These are phyloP conservation scores for Scrobipalpa atriplicella DNA, from an alignment of 2,888 invertebrate species.

Conservation along the genomic window DNA sequence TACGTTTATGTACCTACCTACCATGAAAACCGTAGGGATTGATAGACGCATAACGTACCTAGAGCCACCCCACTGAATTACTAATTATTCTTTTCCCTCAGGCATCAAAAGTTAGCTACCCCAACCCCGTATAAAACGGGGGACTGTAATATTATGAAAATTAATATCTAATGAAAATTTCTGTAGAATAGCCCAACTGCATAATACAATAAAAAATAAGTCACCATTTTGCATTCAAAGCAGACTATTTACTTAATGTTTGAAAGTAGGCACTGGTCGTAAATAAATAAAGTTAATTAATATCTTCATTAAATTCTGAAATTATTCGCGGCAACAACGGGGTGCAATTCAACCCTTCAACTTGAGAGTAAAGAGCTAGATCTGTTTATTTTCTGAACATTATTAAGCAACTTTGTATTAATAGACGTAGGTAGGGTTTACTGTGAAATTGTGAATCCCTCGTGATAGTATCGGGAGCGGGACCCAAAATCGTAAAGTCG, in stretches of 20 bases:
- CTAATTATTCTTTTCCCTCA: slow-evolving; percentile 41
- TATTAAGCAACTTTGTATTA: neutral
- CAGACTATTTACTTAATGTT: slow-evolving; percentile 51
- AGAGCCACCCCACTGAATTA: slow-evolving; percentile 41
- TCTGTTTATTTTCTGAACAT: slow-evolving; percentile 1
- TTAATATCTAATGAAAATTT: slow-evolving; percentile 56
- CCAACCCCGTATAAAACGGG: slow-evolving; percentile 40
- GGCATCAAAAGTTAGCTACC: slow-evolving; percentile 46
- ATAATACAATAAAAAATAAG: slow-evolving; percentile 45
- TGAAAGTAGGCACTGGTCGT: slow-evolving; percentile 45
- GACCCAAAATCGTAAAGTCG: no score
- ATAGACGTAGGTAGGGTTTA: neutral
- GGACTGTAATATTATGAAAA: slow-evolving; percentile 47
- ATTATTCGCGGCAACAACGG: slow-evolving; percentile 61
- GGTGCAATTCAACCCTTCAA: slow-evolving; percentile 49
- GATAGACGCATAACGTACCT: neutral
- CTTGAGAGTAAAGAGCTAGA: neutral
- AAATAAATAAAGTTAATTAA: slow-evolving; percentile 66
- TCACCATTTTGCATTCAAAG: slow-evolving; percentile 47
- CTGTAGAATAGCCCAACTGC: slow-evolving; percentile 40
- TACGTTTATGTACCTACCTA: neutral
- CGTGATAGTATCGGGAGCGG: no score
- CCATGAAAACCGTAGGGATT: neutral
- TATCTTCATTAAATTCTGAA: slow-evolving; percentile 59
- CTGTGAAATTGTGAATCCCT: neutral